Evolutionary conservation across 2,888 invertebrate species (phyloP).

Genomic region (Xylota sylvarum): DNA sequence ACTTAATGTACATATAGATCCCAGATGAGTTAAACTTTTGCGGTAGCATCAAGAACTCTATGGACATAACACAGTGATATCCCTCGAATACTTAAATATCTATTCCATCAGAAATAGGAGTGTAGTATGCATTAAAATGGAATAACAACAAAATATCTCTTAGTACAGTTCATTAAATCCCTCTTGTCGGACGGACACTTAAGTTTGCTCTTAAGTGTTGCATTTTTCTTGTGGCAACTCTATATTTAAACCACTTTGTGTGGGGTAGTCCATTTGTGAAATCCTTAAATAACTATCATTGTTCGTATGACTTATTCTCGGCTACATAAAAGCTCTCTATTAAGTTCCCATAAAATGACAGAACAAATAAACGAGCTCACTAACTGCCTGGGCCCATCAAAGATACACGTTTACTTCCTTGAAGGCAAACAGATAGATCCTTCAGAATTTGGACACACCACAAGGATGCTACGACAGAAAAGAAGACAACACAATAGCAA

Average conservation of each 20-base stretch:
- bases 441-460: constrained; percentile 52
- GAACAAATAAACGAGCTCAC: constrained; percentile 52
- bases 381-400: constrained; percentile 58
- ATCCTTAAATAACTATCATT: constrained; percentile 32
- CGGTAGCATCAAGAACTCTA: too few relatives aligned
- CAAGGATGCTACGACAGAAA: constrained; percentile 38
- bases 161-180: too few relatives aligned
- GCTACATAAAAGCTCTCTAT: constrained; percentile 43
- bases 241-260: background rate
- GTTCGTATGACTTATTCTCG: constrained; percentile 19
- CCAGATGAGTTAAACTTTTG: too few relatives aligned
- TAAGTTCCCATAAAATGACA: constrained; percentile 43
- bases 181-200: too few relatives aligned
- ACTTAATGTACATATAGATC: too few relatives aligned
- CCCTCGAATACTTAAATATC: too few relatives aligned
- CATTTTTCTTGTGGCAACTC: background rate
- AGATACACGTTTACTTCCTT: constrained; percentile 56
- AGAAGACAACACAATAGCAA: background rate
- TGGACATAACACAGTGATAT: too few relatives aligned
- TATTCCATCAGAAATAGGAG: too few relatives aligned
- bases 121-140: too few relatives aligned
- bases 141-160: too few relatives aligned
- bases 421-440: constrained; percentile 42
- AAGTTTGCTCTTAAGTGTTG: background rate
- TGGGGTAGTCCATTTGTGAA: constrained; percentile 8